Conservation (phyloP, 1,140 invertebrate species). For the Lordiphosa stackelbergi region DNA sequence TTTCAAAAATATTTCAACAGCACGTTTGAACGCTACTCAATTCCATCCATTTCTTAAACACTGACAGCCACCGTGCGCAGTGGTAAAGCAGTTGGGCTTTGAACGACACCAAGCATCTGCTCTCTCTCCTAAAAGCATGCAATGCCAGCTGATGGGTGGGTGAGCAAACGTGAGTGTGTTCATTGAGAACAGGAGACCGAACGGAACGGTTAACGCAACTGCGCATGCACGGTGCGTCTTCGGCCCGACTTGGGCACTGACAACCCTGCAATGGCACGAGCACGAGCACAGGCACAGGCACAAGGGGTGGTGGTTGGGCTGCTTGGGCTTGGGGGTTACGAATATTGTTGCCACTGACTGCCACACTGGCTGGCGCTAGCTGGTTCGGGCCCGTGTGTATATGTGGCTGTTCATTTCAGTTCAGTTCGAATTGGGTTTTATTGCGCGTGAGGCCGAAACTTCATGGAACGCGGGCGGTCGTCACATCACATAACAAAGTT, state of each 20-base stretch:
- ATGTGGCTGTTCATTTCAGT: slow-evolving; percentile 42
- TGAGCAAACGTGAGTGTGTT: no score
- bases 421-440: slow-evolving; percentile 57
- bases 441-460: slow-evolving; percentile 51
- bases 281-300: background rate
- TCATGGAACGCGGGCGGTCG: slow-evolving; percentile 30
- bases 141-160: slow-evolving; percentile 6
- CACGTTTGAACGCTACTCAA: no score
- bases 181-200: slow-evolving; percentile 3
- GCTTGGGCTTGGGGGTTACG: slow-evolving; percentile 7
- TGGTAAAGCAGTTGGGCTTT: background rate
- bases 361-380: slow-evolving; percentile 4
- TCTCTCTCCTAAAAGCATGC: slow-evolving; percentile 13
- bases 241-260: no score
- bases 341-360: slow-evolving; percentile 10
- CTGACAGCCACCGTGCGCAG: no score
- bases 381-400: slow-evolving; percentile 31
- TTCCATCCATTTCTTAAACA: no score
- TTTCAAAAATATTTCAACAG: no score
- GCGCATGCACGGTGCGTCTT: no score
- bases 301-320: slow-evolving; percentile 11
- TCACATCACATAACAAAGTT: slow-evolving; percentile 50
- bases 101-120: background rate
- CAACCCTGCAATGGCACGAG: background rate
- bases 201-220: background rate